Conservation (phyloP, 2,113 vertebrate genomes). For the Pelusios castaneus region DNA sequence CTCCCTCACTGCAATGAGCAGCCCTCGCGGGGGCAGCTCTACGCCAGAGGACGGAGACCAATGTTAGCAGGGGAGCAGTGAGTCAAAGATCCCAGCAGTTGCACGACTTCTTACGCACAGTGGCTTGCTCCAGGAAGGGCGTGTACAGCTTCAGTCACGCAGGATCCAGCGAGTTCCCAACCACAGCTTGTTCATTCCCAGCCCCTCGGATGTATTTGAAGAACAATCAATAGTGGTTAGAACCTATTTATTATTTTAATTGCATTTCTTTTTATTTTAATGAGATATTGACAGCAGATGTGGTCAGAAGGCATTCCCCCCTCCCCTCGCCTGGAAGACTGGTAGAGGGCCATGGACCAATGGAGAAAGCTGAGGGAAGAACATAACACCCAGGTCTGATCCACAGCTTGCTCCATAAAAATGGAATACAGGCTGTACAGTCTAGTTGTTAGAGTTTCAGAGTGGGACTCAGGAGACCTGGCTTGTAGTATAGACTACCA, state of each 20-base stretch:
- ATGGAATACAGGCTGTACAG: neutral
- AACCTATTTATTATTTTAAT: slow-evolving; percentile 5
- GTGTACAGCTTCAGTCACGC: neutral
- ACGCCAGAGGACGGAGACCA: neutral
- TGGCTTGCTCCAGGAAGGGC: neutral
- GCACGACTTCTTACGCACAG: neutral
- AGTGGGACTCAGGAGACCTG: neutral
- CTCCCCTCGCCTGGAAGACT: too few relatives aligned
- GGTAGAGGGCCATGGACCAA: too few relatives aligned
- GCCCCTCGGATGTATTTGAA: neutral
- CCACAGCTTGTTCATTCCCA: neutral
- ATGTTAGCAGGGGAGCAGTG: neutral
- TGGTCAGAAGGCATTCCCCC: neutral
- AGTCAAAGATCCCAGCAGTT: neutral
- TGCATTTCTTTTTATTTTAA: slow-evolving; percentile 13
- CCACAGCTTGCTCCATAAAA: neutral
- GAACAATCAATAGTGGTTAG: neutral
- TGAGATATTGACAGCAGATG: slow-evolving; percentile 32
- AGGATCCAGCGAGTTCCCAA: neutral
- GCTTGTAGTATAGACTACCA: neutral
- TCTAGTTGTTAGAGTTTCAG: neutral
- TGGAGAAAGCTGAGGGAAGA: neutral
- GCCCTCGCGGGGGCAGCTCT: neutral
- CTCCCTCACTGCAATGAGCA: neutral
- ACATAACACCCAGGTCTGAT: neutral